Base-by-base conservation (phyloP, 2,888 invertebrate species). In the Nymphalis urticae region DNA sequence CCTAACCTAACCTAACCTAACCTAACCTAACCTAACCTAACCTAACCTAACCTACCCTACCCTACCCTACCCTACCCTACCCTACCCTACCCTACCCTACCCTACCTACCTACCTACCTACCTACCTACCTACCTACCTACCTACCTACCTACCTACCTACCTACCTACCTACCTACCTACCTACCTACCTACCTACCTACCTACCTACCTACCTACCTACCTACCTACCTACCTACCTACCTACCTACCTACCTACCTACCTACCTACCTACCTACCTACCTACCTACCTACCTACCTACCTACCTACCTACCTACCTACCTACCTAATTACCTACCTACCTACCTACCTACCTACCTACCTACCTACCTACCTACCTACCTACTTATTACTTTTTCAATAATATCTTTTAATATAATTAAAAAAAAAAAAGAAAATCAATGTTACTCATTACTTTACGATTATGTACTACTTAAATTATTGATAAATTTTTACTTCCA, bases 301-400 rank as follows among this genome's bases (percentile, higher is more conserved):
- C 48, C 48, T 48, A 48, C 48, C 48, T 48, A 48, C 48, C 48
- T 48, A 48, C 48, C 48, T 48, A 48, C 48, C 66, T 62, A 66
- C 62, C 62, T 60, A 68, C 68, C 68, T 68, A 65, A 66, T 66
- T 59, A 65, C 65, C 65, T 48, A 48, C 48, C 48, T 48, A 48
- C 48, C 48, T 48, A 48, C 48, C 48, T 48, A 48, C 48, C 48
- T 65, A 65, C 65, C 59, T 59, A 65, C 65, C 60, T 59, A 65
- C 48, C 65, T 59, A 32, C 59, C 50, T 59, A 65, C 65, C 65
- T 65, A 65, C 59, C 65, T 65, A 69, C 69, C 69, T 69, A 69
- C 65, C 48, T 48, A 48, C 48, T 10, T 64, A 62, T n/a, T n/a
- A n/a, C n/a, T n/a, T n/a, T n/a, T n/a, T n/a, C n/a, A n/a, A n/a